Conservation (phyloP, 2,888 invertebrate species). For the Drosophila suboccidentalis region DNA sequence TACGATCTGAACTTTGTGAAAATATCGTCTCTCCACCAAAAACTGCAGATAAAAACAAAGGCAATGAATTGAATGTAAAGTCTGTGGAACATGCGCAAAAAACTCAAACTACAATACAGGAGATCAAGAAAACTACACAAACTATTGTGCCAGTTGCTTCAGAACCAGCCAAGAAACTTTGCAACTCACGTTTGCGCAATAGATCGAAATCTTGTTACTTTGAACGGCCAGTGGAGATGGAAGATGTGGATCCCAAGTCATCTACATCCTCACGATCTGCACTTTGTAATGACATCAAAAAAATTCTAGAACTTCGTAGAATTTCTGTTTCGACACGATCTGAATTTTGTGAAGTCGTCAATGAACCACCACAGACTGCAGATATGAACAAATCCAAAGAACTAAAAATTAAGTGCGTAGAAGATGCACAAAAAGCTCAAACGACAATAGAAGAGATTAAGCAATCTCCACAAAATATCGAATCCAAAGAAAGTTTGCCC, state of each 20-base stretch:
- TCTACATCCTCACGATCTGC: background rate
- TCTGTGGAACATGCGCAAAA: background rate
- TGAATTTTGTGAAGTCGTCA: background rate
- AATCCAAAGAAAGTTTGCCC: too few relatives aligned
- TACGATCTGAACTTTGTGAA: background rate
- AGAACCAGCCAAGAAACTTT: background rate
- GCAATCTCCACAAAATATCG: too few relatives aligned
- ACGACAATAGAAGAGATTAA: too few relatives aligned
- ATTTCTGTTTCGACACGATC: background rate
- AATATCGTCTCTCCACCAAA: background rate
- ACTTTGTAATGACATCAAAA: too few relatives aligned
- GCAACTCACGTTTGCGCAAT: constrained; percentile 6
- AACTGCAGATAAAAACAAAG: background rate
- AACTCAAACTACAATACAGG: background rate
- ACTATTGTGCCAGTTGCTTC: too few relatives aligned
- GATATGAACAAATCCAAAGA: background rate
- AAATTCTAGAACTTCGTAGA: background rate
- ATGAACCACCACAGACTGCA: background rate
- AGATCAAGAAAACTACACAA: background rate
- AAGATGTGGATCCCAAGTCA: background rate
- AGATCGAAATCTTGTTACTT: constrained; percentile 36
- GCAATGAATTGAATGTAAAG: background rate
- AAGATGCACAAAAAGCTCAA: background rate
- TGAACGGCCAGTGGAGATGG: constrained; percentile 14
- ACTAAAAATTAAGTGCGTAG: background rate